These are phyloP conservation scores for Siniperca undulata DNA, from an alignment of 2,797 vertebrate genomes.

Conservation along the genomic window DNA sequence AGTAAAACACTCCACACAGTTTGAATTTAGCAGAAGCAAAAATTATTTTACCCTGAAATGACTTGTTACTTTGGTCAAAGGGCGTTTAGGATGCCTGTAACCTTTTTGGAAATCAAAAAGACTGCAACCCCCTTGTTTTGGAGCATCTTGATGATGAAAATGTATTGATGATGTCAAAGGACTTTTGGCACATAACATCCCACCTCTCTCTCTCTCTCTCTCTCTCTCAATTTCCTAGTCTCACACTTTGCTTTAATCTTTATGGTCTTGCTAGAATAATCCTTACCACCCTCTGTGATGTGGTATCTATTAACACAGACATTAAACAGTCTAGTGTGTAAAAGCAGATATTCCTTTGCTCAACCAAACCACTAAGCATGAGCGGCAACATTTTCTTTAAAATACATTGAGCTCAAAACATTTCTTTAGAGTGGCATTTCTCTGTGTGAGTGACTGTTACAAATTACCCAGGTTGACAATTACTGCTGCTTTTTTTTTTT, in stretches of 20 bases:
- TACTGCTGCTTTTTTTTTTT: background rate
- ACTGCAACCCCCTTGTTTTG: background rate
- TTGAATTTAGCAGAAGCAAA: background rate
- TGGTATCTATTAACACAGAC: background rate
- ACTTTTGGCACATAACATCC: background rate
- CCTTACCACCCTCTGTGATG: background rate
- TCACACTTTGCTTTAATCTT: background rate
- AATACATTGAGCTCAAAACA: conserved; percentile 6
- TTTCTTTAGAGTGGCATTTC: conserved; percentile 3
- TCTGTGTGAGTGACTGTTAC: conserved; percentile 1
- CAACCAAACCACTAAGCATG: background rate
- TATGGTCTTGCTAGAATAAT: background rate
- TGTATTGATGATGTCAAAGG: background rate
- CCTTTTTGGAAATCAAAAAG: background rate
- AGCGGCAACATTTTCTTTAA: background rate
- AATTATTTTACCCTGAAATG: background rate
- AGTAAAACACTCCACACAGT: background rate
- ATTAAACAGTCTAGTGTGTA: background rate
- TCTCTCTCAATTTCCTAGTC: background rate
- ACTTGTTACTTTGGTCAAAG: background rate
- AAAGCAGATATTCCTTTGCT: conserved; percentile 6
- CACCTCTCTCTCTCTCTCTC: background rate
- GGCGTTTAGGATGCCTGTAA: background rate
- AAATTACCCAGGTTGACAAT: background rate
- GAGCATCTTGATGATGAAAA: background rate